Evolutionary conservation across 2,888 invertebrate species (phyloP), one percentile per base, ranked within the genome.

Genomic region (Galerucella pusilla): DNA sequence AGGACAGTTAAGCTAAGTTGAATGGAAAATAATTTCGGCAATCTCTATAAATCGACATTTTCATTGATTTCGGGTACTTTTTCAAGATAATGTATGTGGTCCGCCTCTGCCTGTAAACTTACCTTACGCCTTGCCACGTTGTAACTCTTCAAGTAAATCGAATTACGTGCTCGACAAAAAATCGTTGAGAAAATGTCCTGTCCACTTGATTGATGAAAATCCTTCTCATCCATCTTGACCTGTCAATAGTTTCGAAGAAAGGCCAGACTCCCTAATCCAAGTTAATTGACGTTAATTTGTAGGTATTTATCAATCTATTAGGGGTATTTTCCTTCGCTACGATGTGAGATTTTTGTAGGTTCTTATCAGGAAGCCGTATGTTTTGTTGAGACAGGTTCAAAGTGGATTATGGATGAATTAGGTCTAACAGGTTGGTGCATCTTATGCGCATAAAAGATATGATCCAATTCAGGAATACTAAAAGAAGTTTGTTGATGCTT

Each of bases 211-310:
- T 81, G 84, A 85, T 85, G 83, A 78, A 80, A 75, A 78, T 78
- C 80, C 76, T 79, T 80, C 82, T 83, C 83, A 85, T 85, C 84
- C 81, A 84, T 84, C 85, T 84, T 80, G 76, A 70, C 74, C 78
- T 84, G 84, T 84, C 84, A 81, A 84, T 83, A 81, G 80, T 75
- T 83, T 80, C 81, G 76, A 78, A 81, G 81, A 82, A 82, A 84
- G 82, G 82, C 79, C 78, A 80, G 80, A 80, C 80, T 81, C 81
- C 82, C 81, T 83, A 82, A 83, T 81, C 78, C 80, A 75, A 78
- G 77, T 81, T 85, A 85, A 85, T 85, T 84, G 84, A 85, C 84
- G 80, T 84, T 84, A 84, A 85, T 85, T 84, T 84, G 83, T 84
- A 80, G 81, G 82, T 82, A 82, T 84, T 84, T 84, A 84, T 84